Conservation (phyloP, 2,113 vertebrate genomes). For the Onychostruthus taczanowskii region DNA sequence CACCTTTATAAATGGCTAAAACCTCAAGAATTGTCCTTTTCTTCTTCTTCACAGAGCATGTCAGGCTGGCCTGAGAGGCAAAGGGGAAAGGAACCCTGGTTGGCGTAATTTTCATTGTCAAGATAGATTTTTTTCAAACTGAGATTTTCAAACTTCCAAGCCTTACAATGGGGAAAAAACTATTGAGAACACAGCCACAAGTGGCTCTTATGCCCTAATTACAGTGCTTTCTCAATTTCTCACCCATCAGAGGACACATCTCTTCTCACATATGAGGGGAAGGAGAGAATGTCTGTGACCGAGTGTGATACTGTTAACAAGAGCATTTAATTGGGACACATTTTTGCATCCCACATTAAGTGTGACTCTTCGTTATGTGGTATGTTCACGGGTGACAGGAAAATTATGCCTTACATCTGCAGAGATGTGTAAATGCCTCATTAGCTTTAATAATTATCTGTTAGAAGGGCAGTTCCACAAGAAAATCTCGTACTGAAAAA, state of each 20-base stretch:
- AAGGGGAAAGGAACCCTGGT: not conserved
- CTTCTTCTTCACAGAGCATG: not conserved
- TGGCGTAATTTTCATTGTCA: not conserved
- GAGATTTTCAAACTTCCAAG: not conserved
- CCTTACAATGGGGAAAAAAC: not conserved
- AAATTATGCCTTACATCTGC: conserved; percentile 41
- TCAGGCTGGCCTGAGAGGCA: not conserved
- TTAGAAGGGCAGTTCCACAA: not conserved
- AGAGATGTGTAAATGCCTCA: conserved; percentile 33
- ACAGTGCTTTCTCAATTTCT: conserved; percentile 7
- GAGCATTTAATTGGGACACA: conserved; percentile 46
- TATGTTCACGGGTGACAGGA: conserved; percentile 11
- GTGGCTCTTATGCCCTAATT: not conserved
- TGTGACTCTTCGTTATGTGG: not conserved
- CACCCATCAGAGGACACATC: not conserved
- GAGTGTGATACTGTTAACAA: not conserved
- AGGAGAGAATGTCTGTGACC: not conserved
- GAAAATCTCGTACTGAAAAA: not conserved
- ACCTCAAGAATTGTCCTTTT: not conserved
- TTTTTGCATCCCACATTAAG: not conserved
- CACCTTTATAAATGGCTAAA: not conserved
- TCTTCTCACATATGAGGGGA: not conserved
- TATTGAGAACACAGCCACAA: not conserved
- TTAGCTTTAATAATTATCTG: conserved; percentile 41
- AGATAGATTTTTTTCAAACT: not conserved